These are phyloP conservation scores for Drosophila littoralis DNA, from an alignment of 1,140 invertebrate genomes.

Conservation along the genomic window DNA sequence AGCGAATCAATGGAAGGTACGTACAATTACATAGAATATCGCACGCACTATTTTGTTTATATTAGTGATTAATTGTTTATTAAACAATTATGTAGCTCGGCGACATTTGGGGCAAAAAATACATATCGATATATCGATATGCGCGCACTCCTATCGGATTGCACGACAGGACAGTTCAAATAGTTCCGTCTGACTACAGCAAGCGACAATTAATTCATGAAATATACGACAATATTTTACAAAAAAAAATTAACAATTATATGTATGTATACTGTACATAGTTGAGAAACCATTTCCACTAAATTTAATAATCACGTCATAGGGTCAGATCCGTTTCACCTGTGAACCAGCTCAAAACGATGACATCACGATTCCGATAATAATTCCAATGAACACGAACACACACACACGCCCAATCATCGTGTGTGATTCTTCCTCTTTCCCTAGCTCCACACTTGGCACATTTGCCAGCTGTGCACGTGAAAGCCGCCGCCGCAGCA, in stretches of 20 bases:
- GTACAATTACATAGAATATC: conserved; percentile 25
- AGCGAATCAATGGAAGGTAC: conserved; percentile 12
- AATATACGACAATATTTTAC: not conserved
- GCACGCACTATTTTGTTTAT: conserved; percentile 69
- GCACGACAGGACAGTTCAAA: not conserved
- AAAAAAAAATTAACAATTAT: not conserved
- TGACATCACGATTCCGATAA: conserved; percentile 43
- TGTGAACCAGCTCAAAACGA: conserved; percentile 35
- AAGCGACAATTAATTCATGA: not conserved
- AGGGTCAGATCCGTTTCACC: not conserved
- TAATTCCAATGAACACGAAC: conserved; percentile 14
- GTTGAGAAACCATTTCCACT: not conserved
- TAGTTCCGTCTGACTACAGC: conserved; percentile 4
- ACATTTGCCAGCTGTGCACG: conserved; percentile 72
- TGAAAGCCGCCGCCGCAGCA: conserved; percentile 51
- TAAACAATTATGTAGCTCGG: conserved; percentile 73
- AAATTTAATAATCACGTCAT: not conserved
- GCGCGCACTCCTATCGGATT: conserved; percentile 2
- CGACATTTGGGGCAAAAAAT: conserved; percentile 43
- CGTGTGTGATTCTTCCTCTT: conserved; percentile 26
- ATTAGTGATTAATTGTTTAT: conserved; percentile 81
- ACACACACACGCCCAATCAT: conserved; percentile 20
- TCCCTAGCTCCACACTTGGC: conserved; percentile 29
- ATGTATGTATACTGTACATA: not conserved
- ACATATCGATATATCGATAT: conserved; percentile 57